phyloP scores from a whole-genome alignment of 2,888 invertebrate genomes.

The Palloptera scutellata region DNA sequence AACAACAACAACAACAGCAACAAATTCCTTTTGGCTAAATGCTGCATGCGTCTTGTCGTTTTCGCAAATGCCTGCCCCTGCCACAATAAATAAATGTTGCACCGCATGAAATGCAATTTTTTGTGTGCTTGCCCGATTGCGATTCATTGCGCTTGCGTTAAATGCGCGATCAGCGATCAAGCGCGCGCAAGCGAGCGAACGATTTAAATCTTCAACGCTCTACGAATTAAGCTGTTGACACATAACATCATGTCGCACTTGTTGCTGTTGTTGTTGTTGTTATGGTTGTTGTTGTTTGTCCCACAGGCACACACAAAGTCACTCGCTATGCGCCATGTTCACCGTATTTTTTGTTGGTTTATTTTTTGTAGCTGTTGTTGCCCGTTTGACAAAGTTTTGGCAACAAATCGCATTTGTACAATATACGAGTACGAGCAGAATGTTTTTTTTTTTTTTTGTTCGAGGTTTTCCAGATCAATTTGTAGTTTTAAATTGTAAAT shows the following conservation, averaged over 20 bases:
- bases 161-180: constrained; percentile 43
- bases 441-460: too few relatives aligned
- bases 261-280: constrained; percentile 50
- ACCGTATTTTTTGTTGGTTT: background rate
- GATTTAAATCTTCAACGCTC: constrained; percentile 17
- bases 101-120: constrained; percentile 9
- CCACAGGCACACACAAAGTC: background rate
- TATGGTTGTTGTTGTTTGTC: constrained; percentile 19
- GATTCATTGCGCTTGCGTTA: constrained; percentile 13
- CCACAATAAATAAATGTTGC: background rate
- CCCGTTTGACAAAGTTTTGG: too few relatives aligned
- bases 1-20: constrained; percentile 19
- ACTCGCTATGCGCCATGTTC: background rate
- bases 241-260: constrained; percentile 60
- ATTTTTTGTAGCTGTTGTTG: background rate
- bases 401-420: too few relatives aligned
- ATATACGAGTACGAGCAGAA: too few relatives aligned
- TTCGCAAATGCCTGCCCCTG: background rate
- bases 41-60: background rate
- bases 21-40: constrained; percentile 22
- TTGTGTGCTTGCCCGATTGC: constrained; percentile 17
- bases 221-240: constrained; percentile 64
- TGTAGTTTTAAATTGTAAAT: too few relatives aligned
- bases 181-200: background rate
- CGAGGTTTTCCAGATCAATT: too few relatives aligned